These are phyloP conservation scores for Cebus imitator DNA, from an alignment of 2,113 vertebrate species.

Conservation along the genomic window DNA sequence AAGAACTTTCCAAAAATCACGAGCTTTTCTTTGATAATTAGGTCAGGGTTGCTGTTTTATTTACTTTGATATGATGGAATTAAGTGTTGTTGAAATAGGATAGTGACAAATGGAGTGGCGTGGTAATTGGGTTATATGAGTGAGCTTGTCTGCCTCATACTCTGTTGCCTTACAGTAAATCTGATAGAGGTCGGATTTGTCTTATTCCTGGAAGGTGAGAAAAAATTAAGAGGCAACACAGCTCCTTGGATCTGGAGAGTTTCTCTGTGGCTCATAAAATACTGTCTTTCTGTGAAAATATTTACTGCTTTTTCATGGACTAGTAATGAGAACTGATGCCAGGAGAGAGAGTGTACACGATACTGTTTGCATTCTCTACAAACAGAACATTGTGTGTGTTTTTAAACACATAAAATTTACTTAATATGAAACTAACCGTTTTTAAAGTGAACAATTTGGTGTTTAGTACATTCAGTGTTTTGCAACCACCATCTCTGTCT, in stretches of 20 bases:
- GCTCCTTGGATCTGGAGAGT: neutral
- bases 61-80: neutral
- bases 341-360: neutral
- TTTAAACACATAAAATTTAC: neutral
- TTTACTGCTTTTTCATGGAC: neutral
- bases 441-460: neutral
- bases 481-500: neutral
- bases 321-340: neutral
- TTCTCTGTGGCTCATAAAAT: neutral
- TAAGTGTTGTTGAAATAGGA: neutral
- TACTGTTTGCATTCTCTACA: neutral
- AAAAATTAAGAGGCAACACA: neutral
- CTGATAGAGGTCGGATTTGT: neutral
- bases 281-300: neutral
- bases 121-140: accelerated
- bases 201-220: neutral
- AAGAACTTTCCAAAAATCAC: neutral
- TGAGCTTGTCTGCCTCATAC: neutral
- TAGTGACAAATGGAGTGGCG: accelerated
- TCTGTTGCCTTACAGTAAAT: neutral
- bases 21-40: neutral
- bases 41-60: neutral
- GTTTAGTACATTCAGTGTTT: neutral
- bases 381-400: neutral
- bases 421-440: neutral